phyloP scores from a whole-genome alignment of 2,113 vertebrate genomes.

The Opisthocomus hoazin region DNA sequence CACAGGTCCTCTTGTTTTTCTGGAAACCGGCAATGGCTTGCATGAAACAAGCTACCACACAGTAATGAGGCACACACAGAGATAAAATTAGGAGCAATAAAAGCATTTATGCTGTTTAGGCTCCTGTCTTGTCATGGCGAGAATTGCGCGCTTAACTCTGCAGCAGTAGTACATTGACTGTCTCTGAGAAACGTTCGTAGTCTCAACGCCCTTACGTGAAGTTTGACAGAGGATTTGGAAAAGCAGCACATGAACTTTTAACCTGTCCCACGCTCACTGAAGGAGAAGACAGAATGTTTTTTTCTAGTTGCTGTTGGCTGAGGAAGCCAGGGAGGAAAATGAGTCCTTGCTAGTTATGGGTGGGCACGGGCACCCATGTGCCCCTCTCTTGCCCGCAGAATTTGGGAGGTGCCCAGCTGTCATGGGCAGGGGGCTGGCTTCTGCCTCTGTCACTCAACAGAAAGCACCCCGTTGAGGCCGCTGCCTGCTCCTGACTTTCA shows the following conservation, averaged over 20 bases:
- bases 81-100: background rate
- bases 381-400: background rate
- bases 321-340: background rate
- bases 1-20: conserved; percentile 63
- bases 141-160: background rate
- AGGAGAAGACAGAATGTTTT: background rate
- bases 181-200: background rate
- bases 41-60: background rate
- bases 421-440: background rate
- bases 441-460: background rate
- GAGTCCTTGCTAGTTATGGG: background rate
- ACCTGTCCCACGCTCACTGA: accelerated
- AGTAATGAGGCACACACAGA: conserved; percentile 56
- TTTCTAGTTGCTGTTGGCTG: background rate
- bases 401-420: background rate
- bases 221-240: background rate
- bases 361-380: background rate
- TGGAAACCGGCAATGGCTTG: conserved; percentile 37
- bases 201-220: background rate
- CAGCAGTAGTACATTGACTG: accelerated
- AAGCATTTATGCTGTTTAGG: background rate
- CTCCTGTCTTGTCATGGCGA: background rate
- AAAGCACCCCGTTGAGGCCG: background rate
- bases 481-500: background rate
- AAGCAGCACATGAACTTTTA: background rate